These are phyloP conservation scores for Macquaria ambigua DNA, from an alignment of 2,113 vertebrate genomes.

Conservation along the genomic window DNA sequence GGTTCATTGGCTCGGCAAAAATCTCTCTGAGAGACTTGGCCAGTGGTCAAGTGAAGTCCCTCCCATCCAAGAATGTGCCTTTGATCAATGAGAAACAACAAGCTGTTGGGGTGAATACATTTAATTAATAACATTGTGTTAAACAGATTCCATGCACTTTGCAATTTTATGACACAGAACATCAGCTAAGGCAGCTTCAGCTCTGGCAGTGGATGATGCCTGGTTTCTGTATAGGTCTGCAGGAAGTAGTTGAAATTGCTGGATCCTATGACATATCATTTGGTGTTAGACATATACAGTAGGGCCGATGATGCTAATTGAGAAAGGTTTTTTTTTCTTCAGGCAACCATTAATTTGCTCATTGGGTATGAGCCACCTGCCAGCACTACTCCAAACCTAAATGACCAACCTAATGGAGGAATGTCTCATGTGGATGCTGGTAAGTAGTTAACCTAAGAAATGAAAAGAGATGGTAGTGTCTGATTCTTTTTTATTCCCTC, in stretches of 20 bases:
- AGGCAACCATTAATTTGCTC: slow-evolving; percentile 92
- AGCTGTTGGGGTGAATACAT: slow-evolving; percentile 87
- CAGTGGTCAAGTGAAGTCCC: slow-evolving; percentile 87
- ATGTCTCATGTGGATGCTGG: slow-evolving; percentile 82
- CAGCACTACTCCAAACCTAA: slow-evolving; percentile 77
- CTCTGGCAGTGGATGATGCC: background rate
- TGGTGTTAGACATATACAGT: background rate
- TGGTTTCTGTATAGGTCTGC: background rate
- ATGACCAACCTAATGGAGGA: slow-evolving; percentile 81
- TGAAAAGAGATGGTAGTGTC: background rate
- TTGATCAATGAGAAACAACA: slow-evolving; percentile 91
- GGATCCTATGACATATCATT: background rate
- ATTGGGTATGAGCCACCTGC: slow-evolving; percentile 90
- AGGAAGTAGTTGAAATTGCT: background rate
- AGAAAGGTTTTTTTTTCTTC: slow-evolving; percentile 28
- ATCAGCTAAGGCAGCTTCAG: background rate
- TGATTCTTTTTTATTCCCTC: background rate
- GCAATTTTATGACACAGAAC: background rate
- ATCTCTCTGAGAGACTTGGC: slow-evolving; percentile 89
- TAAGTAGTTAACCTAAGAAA: slow-evolving; percentile 44
- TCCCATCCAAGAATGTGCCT: slow-evolving; percentile 89
- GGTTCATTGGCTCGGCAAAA: slow-evolving; percentile 89
- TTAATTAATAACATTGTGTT: background rate
- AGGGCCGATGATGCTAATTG: background rate
- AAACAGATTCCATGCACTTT: background rate